Conservation (phyloP, 2,113 vertebrate genomes). For the Ornithorhynchus anatinus region DNA sequence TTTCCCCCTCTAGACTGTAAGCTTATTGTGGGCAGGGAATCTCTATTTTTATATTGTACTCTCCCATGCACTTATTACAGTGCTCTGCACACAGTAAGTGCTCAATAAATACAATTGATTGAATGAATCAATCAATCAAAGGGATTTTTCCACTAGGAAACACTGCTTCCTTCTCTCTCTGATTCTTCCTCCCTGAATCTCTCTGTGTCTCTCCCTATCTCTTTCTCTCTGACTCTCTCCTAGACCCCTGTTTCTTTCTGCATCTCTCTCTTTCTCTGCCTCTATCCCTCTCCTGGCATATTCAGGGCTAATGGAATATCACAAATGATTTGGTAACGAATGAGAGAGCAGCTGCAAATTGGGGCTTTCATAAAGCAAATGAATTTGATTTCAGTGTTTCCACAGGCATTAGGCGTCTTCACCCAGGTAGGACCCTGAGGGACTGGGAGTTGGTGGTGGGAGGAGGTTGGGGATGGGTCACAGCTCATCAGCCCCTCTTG, state of each 20-base stretch:
- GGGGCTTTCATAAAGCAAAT: neutral
- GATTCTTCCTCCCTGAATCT: no score
- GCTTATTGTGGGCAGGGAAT: neutral
- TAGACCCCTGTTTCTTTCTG: no score
- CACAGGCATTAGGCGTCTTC: no score
- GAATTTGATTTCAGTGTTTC: neutral
- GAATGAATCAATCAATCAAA: neutral
- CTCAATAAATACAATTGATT: neutral
- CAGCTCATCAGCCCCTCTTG: no score
- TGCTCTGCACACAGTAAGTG: neutral
- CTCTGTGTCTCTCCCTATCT: neutral
- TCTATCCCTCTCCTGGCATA: neutral
- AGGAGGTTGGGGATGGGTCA: no score
- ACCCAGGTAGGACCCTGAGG: no score
- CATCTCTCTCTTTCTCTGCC: no score
- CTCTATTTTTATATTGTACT: no score
- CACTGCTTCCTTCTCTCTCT: no score
- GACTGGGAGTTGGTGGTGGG: no score
- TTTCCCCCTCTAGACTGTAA: neutral
- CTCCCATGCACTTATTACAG: neutral
- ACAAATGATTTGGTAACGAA: neutral
- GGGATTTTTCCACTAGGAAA: no score
- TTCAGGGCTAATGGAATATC: neutral
- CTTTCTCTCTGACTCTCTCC: neutral
- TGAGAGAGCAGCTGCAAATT: neutral